These are phyloP conservation scores for Polypedilum vanderplanki DNA, from an alignment of 1,140 invertebrate genomes.

Conservation along the genomic window DNA sequence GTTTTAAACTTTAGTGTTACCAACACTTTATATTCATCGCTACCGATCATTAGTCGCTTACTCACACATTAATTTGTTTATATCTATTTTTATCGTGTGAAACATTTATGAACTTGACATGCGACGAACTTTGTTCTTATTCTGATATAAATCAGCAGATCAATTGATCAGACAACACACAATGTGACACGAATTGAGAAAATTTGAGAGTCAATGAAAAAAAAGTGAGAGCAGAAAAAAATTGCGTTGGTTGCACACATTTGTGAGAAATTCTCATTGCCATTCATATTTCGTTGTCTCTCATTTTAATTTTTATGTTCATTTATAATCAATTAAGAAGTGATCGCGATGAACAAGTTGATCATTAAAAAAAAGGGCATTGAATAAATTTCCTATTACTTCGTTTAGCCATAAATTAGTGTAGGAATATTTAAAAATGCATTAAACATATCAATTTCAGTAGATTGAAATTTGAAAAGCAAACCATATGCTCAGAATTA, in stretches of 20 bases:
- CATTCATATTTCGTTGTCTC: neutral
- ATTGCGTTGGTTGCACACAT: conserved; percentile 10
- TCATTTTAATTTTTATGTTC: conserved; percentile 8
- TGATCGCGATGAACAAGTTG: neutral
- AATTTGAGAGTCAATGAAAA: neutral
- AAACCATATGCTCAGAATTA: neutral
- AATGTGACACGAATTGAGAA: neutral
- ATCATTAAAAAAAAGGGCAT: neutral
- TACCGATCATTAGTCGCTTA: neutral
- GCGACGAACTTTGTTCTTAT: neutral
- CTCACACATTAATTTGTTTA: neutral
- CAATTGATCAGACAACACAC: neutral
- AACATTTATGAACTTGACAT: neutral
- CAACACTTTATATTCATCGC: neutral
- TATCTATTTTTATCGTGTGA: neutral
- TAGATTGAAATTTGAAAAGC: neutral
- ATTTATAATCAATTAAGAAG: conserved; percentile 20
- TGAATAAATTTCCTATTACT: neutral
- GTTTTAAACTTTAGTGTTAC: neutral
- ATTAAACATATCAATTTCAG: neutral
- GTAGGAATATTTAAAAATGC: neutral
- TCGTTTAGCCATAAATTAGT: neutral
- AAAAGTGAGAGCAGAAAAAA: neutral
- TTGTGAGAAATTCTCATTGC: conserved; percentile 6
- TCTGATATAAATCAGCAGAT: neutral